Evolutionary conservation across 2,113 vertebrate genomes (phyloP), one percentile per base, ranked within the genome.

Genomic region (Todiramphus saurophagus): DNA sequence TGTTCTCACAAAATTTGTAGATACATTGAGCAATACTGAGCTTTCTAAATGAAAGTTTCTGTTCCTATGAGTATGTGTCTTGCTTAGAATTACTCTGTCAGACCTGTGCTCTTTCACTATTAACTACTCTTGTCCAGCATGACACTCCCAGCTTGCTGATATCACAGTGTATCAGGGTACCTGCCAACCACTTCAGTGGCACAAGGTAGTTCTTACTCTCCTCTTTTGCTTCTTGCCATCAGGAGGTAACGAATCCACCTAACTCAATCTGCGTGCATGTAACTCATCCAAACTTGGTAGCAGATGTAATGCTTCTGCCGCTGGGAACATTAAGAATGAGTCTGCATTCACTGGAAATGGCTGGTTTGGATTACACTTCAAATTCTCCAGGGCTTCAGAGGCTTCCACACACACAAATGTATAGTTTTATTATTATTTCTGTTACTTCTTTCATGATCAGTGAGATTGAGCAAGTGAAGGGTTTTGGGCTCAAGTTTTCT

Each of bases 1-100:
- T 92, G 90, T 93, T 96, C 95, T 72, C 86, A 63, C 92, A 89
- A 66, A 80, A 95, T 83, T 6, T 84, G 43, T 85, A 90, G 80
- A 56, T 44, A 70, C 28, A 12, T n/a, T 43, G 74, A 35, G 30
- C 82, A 80, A 35, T n/a, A 43, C 63, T 74, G 87, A 95, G 85
- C 89, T 90, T 92, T 85, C 55, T 48, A 50, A 60, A 55, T 64
- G 53, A 46, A 94, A 81, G 20, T 84, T 97, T 73, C 78, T 93
- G 27, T 70, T 93, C 44, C 81, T 76, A 3, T 16, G n/a, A 55
- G 31, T 68, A 59, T 10, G 6, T 28, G 31, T 77, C 35, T 53
- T 88, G 67, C 58, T 51, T 33, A 21, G 70, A 87, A 60, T 89
- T 76, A 9, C 16, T 86, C 39, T 87, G n/a, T 72, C 62, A 81